phyloP scores from a whole-genome alignment of 2,797 vertebrate species.

The Amniataba percoides region DNA sequence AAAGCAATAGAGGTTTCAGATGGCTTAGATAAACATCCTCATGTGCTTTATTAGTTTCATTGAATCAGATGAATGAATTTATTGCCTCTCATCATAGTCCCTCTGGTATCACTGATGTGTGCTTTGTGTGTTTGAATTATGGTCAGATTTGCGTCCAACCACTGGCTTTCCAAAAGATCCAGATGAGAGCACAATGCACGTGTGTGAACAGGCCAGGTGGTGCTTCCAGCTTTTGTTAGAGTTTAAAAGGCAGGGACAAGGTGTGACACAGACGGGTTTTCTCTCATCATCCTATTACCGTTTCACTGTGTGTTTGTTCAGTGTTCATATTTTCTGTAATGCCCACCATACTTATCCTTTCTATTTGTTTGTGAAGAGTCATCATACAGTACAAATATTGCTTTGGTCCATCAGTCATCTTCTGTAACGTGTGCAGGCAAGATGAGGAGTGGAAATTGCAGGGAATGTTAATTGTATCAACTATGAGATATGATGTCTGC shows the following conservation, averaged over 20 bases:
- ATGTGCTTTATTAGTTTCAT: constrained; percentile 7
- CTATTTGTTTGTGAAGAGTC: constrained; percentile 38
- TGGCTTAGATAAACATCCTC: constrained; percentile 11
- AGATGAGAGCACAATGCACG: constrained; percentile 49
- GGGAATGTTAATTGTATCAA: constrained; percentile 13
- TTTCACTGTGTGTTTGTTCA: constrained; percentile 35
- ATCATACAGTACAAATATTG: constrained; percentile 46
- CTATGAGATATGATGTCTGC: not conserved
- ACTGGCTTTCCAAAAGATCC: constrained; percentile 8
- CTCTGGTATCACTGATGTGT: constrained; percentile 9
- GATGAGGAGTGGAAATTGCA: constrained; percentile 9
- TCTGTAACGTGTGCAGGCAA: not conserved
- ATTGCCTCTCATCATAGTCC: constrained; percentile 4
- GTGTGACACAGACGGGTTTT: constrained; percentile 34
- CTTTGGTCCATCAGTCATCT: constrained; percentile 12
- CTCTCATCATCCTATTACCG: constrained; percentile 32
- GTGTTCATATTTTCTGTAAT: constrained; percentile 36
- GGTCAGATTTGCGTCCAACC: constrained; percentile 4
- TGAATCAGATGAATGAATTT: constrained; percentile 75
- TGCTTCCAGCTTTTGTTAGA: constrained; percentile 56
- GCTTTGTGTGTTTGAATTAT: constrained; percentile 31
- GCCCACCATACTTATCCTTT: not conserved
- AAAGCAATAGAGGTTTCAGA: not conserved
- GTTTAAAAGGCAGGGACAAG: constrained; percentile 54
- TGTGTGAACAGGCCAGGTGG: constrained; percentile 75